Base-by-base conservation (phyloP, 2,888 invertebrate species). In the Syrista parreyssii region DNA sequence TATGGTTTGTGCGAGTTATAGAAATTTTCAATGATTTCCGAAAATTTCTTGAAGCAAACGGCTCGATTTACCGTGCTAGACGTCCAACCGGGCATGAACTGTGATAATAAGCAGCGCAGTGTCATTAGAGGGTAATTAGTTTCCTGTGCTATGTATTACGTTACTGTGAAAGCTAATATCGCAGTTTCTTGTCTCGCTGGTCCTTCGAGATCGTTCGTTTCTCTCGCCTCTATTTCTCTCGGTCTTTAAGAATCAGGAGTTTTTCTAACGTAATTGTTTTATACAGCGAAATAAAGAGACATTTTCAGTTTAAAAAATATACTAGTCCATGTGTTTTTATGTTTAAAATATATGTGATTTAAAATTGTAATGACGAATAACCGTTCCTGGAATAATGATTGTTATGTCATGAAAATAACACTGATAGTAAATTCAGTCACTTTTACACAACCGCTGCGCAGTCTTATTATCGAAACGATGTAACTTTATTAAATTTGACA, bases 401-500 rank as follows among this genome's bases (percentile, higher is more conserved):
- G 23, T 23, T 9, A 2, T 55, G 55, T 55, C 55, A 23, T 23
- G 9, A 9, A 9, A 23, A 55, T 55, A 55, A 23, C 2, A 23
- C 55, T 55, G 55, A 6, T 23, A 23, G 2, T 23, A 55, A 23
- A 55, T 55, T 55, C 55, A 55, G 23, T 1, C 6, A 55, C 9
- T 23, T 55, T 55, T 55, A 23, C 23, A 55, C 55, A 55, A 23
- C 23, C 71, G 32, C 71, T 71, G 32, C 32, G 31, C 12, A 79
- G 81, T 32, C 74, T 77, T 76, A 76, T 78, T 77, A 72, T 73
- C n/a, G 32, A 75, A 71, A 72, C 73, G 55, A 72, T 74, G 76
- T 55, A 68, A 76, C 84, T 84, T 91, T 90, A 91, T 91, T 88
- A 88, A 90, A 91, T 91, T 91, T 91, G 91, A 91, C 91, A 91